Conservation (phyloP, 37 sponge, comb jelly and placozoan species). For the Petrosia ficiformis region DNA sequence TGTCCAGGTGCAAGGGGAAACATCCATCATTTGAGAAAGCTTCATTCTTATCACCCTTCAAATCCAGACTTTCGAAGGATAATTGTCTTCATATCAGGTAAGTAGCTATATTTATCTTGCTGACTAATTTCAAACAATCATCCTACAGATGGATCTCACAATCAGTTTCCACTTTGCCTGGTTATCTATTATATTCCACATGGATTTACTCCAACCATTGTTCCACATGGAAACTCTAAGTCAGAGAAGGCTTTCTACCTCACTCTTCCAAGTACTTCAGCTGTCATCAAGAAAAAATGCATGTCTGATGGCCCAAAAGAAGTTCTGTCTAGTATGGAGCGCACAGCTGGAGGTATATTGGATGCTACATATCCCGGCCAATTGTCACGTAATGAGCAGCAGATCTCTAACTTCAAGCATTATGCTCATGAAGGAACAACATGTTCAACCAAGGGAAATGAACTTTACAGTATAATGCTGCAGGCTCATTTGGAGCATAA, state of each 20-base stretch:
- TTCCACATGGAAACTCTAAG: slow-evolving; percentile 21
- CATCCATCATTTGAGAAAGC: not conserved
- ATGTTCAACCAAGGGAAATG: too few species aligned
- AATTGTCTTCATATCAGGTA: too few species aligned
- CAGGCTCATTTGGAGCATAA: too few species aligned
- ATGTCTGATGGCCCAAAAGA: slow-evolving; percentile 2
- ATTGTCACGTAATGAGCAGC: too few species aligned
- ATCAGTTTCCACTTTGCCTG: slow-evolving; percentile 22
- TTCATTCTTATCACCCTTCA: slow-evolving; percentile 3
- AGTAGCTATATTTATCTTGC: too few species aligned
- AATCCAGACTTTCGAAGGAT: not conserved
- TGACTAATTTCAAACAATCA: too few species aligned
- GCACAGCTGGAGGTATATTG: too few species aligned
- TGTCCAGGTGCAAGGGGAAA: slow-evolving; percentile 4
- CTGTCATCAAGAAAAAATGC: slow-evolving; percentile 11
- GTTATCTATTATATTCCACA: slow-evolving; percentile 16
- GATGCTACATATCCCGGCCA: too few species aligned
- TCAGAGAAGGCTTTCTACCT: slow-evolving; percentile 21
- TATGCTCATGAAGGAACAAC: too few species aligned
- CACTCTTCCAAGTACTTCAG: slow-evolving; percentile 14
- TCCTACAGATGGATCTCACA: slow-evolving; percentile 13
- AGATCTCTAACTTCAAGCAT: too few species aligned
- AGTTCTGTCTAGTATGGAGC: too few species aligned
- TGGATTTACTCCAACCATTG: slow-evolving; percentile 22
- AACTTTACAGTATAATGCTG: too few species aligned